phyloP scores from a whole-genome alignment of 2,888 invertebrate genomes.

The Pyrrhosoma nymphula region DNA sequence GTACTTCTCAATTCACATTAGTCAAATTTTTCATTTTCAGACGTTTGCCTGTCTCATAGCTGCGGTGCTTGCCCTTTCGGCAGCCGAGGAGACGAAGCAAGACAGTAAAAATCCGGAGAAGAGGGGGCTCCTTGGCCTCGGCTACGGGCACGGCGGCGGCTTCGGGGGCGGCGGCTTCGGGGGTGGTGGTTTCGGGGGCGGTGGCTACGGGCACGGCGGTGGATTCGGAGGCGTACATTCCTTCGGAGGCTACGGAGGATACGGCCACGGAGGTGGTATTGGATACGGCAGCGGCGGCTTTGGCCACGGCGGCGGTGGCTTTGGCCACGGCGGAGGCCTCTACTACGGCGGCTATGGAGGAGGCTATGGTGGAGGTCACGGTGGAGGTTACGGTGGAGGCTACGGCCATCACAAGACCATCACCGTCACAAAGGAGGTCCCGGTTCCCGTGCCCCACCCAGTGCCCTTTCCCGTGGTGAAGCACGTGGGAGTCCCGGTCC shows the following conservation, averaged over 20 bases:
- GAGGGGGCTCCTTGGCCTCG: constrained; percentile 71
- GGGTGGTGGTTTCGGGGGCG: constrained; percentile 6
- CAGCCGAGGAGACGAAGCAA: constrained; percentile 69
- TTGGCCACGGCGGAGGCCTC: constrained; percentile 47
- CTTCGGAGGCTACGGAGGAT: not conserved
- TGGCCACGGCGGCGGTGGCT: constrained; percentile 67
- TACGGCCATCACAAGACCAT: constrained; percentile 66
- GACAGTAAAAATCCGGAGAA: constrained; percentile 71
- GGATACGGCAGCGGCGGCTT: constrained; percentile 31
- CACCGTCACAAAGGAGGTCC: constrained; percentile 65
- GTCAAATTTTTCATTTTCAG: not conserved
- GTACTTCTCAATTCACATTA: no score
- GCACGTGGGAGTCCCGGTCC: constrained; percentile 73
- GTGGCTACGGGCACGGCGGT: not conserved
- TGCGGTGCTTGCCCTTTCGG: constrained; percentile 20
- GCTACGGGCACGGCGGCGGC: constrained; percentile 52
- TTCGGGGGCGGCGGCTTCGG: constrained; percentile 54
- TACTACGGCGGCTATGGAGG: not conserved
- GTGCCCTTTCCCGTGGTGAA: constrained; percentile 74
- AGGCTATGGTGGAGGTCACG: not conserved
- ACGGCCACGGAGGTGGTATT: not conserved
- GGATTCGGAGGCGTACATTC: not conserved
- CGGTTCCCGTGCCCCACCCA: constrained; percentile 71
- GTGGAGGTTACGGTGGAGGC: not conserved
- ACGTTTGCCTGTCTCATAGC: constrained; percentile 50